These are phyloP conservation scores for Boleophthalmus pectinirostris DNA, from an alignment of 2,113 vertebrate genomes.

Conservation along the genomic window DNA sequence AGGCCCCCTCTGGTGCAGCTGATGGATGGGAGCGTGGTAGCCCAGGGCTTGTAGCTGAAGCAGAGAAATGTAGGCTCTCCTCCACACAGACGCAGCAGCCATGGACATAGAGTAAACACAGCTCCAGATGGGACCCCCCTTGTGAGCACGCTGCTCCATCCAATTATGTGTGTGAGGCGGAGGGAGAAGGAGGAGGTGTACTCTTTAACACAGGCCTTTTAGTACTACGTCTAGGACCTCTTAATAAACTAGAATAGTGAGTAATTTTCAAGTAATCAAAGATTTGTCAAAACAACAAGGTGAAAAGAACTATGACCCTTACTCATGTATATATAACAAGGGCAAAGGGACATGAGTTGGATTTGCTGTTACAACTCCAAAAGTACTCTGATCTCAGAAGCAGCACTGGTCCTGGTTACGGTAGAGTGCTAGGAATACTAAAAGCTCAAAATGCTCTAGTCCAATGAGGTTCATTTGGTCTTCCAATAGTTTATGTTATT, in stretches of 20 bases:
- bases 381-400: not conserved
- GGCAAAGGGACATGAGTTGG: too few species aligned
- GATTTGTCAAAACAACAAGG: not conserved
- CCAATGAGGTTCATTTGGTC: too few species aligned
- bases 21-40: slow-evolving; percentile 70
- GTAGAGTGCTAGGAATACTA: not conserved
- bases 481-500: too few species aligned
- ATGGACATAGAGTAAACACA: slow-evolving; percentile 54
- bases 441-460: too few species aligned
- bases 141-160: slow-evolving; percentile 57
- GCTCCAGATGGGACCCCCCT: slow-evolving; percentile 70
- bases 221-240: not conserved
- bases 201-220: slow-evolving; percentile 27
- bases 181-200: slow-evolving; percentile 16
- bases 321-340: too few species aligned
- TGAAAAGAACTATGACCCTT: not conserved
- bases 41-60: slow-evolving; percentile 64
- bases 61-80: slow-evolving; percentile 68
- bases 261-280: not conserved
- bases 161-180: slow-evolving; percentile 51
- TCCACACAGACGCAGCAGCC: slow-evolving; percentile 38
- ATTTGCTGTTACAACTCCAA: too few species aligned
- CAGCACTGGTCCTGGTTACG: not conserved
- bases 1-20: slow-evolving; percentile 73
- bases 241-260: not conserved